These are phyloP conservation scores for Pocota personata DNA, from an alignment of 2,888 invertebrate species.

Conservation along the genomic window DNA sequence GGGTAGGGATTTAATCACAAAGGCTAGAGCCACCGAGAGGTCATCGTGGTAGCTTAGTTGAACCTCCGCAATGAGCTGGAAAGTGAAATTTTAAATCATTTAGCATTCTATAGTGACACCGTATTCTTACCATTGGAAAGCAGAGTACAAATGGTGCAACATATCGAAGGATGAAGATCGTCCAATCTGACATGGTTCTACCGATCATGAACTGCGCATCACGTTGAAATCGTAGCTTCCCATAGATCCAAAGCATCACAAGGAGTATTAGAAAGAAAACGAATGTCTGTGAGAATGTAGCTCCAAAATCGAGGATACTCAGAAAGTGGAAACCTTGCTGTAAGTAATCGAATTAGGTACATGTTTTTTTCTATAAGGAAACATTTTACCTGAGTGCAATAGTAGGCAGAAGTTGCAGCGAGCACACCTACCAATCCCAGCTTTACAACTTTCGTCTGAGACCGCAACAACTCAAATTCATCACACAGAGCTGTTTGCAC, in stretches of 20 bases:
- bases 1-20: conserved; percentile 63
- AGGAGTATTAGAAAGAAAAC: conserved; percentile 90
- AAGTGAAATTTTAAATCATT: neutral
- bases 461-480: conserved; percentile 79
- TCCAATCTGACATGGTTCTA: conserved; percentile 84
- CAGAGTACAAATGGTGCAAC: conserved; percentile 79
- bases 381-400: conserved; percentile 79
- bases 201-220: conserved; percentile 90
- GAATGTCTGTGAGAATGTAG: conserved; percentile 78
- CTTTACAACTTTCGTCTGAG: conserved; percentile 75
- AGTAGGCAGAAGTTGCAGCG: conserved; percentile 77
- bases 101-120: neutral
- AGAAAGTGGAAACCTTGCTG: conserved; percentile 80
- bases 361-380: too few species aligned
- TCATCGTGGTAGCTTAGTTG: conserved; percentile 50
- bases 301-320: conserved; percentile 77
- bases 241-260: conserved; percentile 93
- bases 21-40: conserved; percentile 33
- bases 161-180: conserved; percentile 80
- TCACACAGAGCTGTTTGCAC: conserved; percentile 80
- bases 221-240: conserved; percentile 85
- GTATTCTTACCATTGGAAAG: conserved; percentile 78
- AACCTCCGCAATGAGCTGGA: conserved; percentile 52
- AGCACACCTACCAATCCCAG: conserved; percentile 75
- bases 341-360: too few species aligned